Conservation (phyloP, 2,797 vertebrate species). For the Odontamblyopus rebecca region DNA sequence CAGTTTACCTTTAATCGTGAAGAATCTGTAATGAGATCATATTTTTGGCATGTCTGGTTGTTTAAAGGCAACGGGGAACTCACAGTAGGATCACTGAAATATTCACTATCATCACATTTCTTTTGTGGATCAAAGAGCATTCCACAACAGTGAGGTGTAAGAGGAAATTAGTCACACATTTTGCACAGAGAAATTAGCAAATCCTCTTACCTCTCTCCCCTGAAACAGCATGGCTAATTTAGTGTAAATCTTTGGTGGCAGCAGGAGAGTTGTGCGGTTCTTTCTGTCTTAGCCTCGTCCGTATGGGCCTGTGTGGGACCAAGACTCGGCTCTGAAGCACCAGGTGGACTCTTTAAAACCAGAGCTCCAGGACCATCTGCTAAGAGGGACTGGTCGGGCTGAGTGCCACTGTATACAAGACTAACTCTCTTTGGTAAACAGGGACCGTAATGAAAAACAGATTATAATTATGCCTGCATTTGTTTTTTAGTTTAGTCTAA, state of each 20-base stretch:
- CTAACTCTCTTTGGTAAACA: background rate
- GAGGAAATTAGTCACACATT: slow-evolving; percentile 43
- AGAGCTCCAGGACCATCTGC: slow-evolving; percentile 55
- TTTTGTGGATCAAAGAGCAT: slow-evolving; percentile 35
- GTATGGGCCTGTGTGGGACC: slow-evolving; percentile 4
- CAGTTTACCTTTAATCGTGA: background rate
- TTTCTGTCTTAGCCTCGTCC: background rate
- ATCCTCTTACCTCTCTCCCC: slow-evolving; percentile 37
- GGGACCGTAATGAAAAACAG: background rate
- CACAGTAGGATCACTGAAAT: slow-evolving; percentile 5
- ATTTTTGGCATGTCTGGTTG: background rate
- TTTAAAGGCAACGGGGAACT: background rate
- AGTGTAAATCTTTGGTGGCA: slow-evolving; percentile 18
- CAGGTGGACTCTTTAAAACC: slow-evolving; percentile 48
- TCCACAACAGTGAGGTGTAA: slow-evolving; percentile 30
- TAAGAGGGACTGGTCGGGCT: slow-evolving; percentile 50
- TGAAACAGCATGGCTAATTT: slow-evolving; percentile 43
- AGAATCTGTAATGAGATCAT: background rate
- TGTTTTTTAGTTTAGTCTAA: no score
- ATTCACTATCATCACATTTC: slow-evolving; percentile 36
- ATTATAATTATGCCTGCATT: background rate
- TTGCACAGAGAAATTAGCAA: slow-evolving; percentile 29
- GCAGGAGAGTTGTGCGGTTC: slow-evolving; percentile 8
- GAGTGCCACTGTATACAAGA: slow-evolving; percentile 26
- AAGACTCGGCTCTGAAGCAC: slow-evolving; percentile 56